Evolutionary conservation across 2,888 invertebrate species (phyloP).

Genomic region (Rhogogaster chlorosoma): DNA sequence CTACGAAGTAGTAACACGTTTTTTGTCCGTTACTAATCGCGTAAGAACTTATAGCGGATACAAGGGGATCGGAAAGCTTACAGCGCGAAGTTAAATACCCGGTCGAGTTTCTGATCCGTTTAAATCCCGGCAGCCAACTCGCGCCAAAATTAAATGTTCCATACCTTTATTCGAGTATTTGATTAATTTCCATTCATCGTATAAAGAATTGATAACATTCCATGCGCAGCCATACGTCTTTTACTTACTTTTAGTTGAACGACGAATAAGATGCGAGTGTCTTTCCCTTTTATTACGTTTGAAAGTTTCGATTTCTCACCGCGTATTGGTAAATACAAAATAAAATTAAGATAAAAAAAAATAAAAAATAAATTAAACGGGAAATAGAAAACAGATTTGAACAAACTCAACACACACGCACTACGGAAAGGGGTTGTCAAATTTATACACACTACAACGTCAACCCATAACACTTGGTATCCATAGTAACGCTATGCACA

Average conservation of each 20-base stretch:
- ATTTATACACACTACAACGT: slow-evolving; percentile 16
- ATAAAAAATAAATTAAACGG: background rate
- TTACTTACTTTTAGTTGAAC: slow-evolving; percentile 23
- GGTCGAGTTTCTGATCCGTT: slow-evolving; percentile 11
- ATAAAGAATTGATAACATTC: background rate
- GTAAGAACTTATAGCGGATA: slow-evolving; percentile 9
- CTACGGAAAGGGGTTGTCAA: background rate
- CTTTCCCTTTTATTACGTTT: background rate
- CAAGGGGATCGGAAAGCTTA: background rate
- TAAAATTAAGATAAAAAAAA: background rate
- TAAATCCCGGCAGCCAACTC: background rate
- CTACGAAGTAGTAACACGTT: background rate
- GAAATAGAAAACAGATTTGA: background rate
- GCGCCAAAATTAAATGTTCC: background rate
- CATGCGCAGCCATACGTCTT: background rate
- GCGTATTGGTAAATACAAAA: no score
- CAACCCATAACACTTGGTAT: slow-evolving; percentile 41
- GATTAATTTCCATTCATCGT: background rate
- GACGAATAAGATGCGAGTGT: background rate
- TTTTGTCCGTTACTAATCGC: background rate
- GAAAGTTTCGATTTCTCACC: background rate
- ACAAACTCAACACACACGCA: slow-evolving; percentile 20
- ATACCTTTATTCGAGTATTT: background rate
- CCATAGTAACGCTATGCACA: slow-evolving; percentile 37
- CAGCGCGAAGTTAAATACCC: background rate